Base-by-base conservation (phyloP, 2,888 invertebrate genomes). In the Magallana nippona region DNA sequence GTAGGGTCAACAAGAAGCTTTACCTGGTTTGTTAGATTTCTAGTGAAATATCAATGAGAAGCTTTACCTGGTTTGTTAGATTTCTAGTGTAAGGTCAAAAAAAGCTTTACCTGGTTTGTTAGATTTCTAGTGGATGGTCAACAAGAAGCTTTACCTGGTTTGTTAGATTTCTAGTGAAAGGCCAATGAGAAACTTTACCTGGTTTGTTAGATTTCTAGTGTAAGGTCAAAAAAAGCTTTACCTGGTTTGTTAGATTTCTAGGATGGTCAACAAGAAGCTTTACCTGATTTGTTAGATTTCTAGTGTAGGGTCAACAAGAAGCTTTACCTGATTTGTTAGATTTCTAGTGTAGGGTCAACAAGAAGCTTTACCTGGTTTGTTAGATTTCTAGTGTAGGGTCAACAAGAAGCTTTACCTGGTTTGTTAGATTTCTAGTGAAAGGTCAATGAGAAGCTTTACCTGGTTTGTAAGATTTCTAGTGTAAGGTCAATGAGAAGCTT, bases 241-340 rank as follows among this genome's bases (percentile, higher is more conserved):
- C 95, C 94, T 0, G 97, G 96, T 93, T 97, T 97, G 85, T 96
- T 95, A 0, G 96, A 95, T 91, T 96, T 95, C 10, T 96, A 8
- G 44, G 5, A 44, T 8, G 44, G 44, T 44, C 8, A 44, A 44
- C 8, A 8, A 44, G 44, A 44, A 55, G 27, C 22, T 86, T 83
- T 86, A 55, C 95, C 94, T 0, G 97, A 96, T 93, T 97, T 97
- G 85, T 96, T 95, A 0, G 96, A 95, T 91, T 96, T 95, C 10
- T 96, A n/a, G 44, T 5, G 44, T 44, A 44, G 8, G 44, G 44
- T 44, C 8, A 44, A 44, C 8, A 8, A 44, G 44, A 44, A 55
- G 27, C 22, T 86, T 83, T 86, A 55, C 95, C 94, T 0, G 97
- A 96, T 93, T 97, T 97, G 85, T 96, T 95, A 0, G 96, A 95